These are phyloP conservation scores for Eleginops maclovinus DNA, from an alignment of 2,113 vertebrate species.

Conservation along the genomic window DNA sequence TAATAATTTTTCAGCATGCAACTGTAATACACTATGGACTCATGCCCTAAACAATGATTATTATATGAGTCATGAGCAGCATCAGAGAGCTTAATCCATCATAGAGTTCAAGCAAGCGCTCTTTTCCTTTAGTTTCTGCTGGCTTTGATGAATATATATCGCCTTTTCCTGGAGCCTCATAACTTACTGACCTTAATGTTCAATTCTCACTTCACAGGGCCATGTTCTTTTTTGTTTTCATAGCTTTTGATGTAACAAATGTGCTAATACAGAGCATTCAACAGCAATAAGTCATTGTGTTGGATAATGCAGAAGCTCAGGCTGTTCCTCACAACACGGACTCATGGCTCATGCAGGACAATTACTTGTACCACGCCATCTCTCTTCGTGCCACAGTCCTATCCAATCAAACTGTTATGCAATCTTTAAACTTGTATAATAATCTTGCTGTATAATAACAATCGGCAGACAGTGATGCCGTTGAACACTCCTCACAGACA, in stretches of 20 bases:
- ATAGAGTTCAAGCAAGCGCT: constrained; percentile 56
- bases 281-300: constrained; percentile 40
- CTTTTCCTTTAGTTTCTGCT: constrained; percentile 45
- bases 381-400: constrained; percentile 14
- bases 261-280: constrained; percentile 25
- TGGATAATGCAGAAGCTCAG: background rate
- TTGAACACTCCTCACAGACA: background rate
- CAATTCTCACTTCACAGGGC: constrained; percentile 17
- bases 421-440: constrained; percentile 48
- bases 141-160: constrained; percentile 62
- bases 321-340: constrained; percentile 13
- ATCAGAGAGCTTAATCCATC: constrained; percentile 72
- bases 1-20: constrained; percentile 53
- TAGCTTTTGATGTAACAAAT: constrained; percentile 33
- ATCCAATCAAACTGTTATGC: constrained; percentile 47
- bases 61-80: constrained; percentile 69
- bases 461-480: constrained; percentile 9
- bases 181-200: constrained; percentile 54
- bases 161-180: constrained; percentile 37
- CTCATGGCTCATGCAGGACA: constrained; percentile 31
- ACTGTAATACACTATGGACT: constrained; percentile 44
- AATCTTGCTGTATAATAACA: constrained; percentile 46
- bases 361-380: constrained; percentile 40
- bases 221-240: constrained; percentile 29
- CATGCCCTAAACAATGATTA: constrained; percentile 63